Conservation (phyloP, 2,888 invertebrate genomes). For the Onthophagus sagittarius region DNA sequence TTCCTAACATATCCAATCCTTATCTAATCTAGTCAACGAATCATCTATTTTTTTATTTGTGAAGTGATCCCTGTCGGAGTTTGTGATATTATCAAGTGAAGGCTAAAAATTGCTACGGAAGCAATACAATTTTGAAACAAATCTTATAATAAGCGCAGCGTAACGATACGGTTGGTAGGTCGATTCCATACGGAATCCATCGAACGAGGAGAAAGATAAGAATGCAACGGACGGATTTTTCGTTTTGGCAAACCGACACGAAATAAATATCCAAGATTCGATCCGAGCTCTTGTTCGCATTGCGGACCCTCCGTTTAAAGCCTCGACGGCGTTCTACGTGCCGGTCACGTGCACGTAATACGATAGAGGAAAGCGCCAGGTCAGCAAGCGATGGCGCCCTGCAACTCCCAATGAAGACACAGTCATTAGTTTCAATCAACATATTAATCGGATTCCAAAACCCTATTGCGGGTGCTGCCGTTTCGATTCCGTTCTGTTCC, state of each 20-base stretch:
- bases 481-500: neutral
- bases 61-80: neutral
- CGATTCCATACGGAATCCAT: neutral
- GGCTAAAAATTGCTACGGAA: neutral
- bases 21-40: too few species aligned
- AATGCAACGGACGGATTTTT: neutral
- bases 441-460: constrained; percentile 43
- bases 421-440: constrained; percentile 48
- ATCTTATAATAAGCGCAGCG: neutral
- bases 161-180: neutral
- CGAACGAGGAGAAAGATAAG: neutral
- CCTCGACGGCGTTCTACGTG: constrained; percentile 27
- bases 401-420: constrained; percentile 45
- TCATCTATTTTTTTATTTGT: too few species aligned
- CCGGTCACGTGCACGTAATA: constrained; percentile 45
- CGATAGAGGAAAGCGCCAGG: constrained; percentile 41
- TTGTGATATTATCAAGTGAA: neutral
- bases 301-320: neutral
- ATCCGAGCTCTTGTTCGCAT: constrained; percentile 2
- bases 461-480: constrained; percentile 15
- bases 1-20: too few species aligned
- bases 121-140: neutral
- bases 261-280: neutral
- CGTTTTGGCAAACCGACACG: neutral
- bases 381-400: constrained; percentile 35